Evolutionary conservation across 2,888 invertebrate genomes (phyloP).

Genomic region (Petrophora chlorosata): DNA sequence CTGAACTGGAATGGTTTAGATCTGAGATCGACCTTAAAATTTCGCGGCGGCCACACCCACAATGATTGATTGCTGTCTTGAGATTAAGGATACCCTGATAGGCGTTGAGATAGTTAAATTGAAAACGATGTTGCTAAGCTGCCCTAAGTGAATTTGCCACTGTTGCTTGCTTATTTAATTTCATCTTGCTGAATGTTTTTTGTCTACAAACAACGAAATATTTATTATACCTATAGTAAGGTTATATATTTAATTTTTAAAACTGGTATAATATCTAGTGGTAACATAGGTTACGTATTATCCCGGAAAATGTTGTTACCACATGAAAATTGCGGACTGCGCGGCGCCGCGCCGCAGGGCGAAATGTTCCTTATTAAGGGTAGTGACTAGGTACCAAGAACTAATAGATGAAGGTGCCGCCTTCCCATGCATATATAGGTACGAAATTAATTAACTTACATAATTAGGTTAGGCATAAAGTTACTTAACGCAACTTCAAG

Average conservation of each 20-base stretch:
- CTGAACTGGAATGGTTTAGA: slow-evolving; percentile 47
- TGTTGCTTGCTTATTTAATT: too few relatives aligned
- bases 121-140: slow-evolving; percentile 35
- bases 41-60: slow-evolving; percentile 57
- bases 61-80: slow-evolving; percentile 63
- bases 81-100: slow-evolving; percentile 39
- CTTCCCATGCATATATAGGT: not conserved
- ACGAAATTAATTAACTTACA: too few relatives aligned
- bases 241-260: too few relatives aligned
- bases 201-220: too few relatives aligned
- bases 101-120: slow-evolving; percentile 48
- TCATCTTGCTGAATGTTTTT: too few relatives aligned
- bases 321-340: not conserved
- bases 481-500: too few relatives aligned
- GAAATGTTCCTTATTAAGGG: not conserved
- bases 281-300: not conserved
- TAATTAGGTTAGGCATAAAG: too few relatives aligned
- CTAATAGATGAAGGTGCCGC: not conserved
- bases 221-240: too few relatives aligned
- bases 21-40: slow-evolving; percentile 67
- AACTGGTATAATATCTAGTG: not conserved
- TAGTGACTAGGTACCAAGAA: not conserved
- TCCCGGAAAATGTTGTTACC: not conserved
- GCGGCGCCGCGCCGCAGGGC: not conserved
- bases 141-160: too few relatives aligned